Percentiles rank a stretch among this genome's conserved stretches.
These are phyloP conservation scores for Enteromius viviparus DNA, from an alignment of 2,797 vertebrate species.

Conservation along the genomic window DNA sequence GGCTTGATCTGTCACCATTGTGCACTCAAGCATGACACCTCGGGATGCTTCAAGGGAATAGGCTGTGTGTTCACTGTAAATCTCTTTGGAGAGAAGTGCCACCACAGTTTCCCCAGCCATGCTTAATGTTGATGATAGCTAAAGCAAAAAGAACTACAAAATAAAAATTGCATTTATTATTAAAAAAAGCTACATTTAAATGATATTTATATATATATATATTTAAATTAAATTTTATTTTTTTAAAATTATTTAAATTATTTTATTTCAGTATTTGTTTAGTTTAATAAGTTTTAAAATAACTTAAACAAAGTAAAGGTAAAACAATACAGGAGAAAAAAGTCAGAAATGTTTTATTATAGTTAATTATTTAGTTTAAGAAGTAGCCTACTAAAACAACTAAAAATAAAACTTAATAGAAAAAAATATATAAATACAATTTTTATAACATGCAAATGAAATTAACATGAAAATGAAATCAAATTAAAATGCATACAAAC, in stretches of 20 bases:
- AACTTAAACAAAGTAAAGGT: background rate
- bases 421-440: background rate
- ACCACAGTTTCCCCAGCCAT: background rate
- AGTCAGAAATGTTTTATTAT: too few relatives aligned
- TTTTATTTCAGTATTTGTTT: background rate
- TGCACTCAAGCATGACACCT: background rate
- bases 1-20: background rate
- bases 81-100: background rate
- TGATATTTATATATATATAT: too few relatives aligned
- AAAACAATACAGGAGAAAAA: too few relatives aligned
- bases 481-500: too few relatives aligned
- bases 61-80: background rate
- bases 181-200: background rate
- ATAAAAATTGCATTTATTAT: background rate
- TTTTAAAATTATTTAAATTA: too few relatives aligned
- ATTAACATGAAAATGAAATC: background rate
- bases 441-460: background rate
- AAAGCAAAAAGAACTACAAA: background rate
- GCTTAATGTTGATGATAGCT: background rate
- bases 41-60: background rate
- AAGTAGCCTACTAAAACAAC: background rate
- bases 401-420: background rate
- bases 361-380: background rate
- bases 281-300: background rate
- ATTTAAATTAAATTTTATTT: too few relatives aligned